Evolutionary conservation across 2,888 invertebrate species (phyloP).

Genomic region (Pollenia griseotomentosa): DNA sequence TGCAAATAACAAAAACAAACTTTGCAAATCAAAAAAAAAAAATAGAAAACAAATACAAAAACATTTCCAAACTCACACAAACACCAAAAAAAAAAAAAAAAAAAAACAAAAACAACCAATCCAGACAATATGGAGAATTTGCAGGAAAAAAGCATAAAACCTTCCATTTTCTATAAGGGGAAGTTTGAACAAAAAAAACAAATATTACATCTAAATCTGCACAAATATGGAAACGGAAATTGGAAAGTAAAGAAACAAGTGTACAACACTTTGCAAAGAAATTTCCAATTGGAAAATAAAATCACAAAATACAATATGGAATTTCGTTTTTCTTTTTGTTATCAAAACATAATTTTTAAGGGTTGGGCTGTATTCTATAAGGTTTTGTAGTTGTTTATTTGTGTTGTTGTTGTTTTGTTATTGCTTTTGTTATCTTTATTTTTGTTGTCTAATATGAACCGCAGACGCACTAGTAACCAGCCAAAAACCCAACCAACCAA

Average conservation of each 20-base stretch:
- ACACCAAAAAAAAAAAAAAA: slow-evolving; percentile 59
- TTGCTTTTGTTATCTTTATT: slow-evolving; percentile 57
- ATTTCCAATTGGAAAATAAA: slow-evolving; percentile 69
- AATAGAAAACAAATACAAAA: slow-evolving; percentile 34
- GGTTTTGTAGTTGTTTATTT: not conserved
- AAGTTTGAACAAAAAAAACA: not conserved
- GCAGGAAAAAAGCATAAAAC: slow-evolving; percentile 25
- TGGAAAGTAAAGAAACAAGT: slow-evolving; percentile 19
- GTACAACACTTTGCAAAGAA: slow-evolving; percentile 35
- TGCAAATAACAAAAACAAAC: slow-evolving; percentile 64
- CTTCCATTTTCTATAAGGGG: slow-evolving; percentile 49
- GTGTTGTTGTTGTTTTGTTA: slow-evolving; percentile 9
- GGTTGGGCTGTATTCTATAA: slow-evolving; percentile 64
- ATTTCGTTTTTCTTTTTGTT: not conserved
- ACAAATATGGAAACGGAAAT: slow-evolving; percentile 67
- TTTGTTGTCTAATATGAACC: slow-evolving; percentile 67
- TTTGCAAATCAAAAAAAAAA: slow-evolving; percentile 11
- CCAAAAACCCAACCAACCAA: slow-evolving; percentile 66
- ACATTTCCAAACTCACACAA: slow-evolving; percentile 32
- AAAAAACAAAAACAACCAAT: slow-evolving; percentile 77
- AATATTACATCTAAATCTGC: slow-evolving; percentile 59
- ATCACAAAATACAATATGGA: slow-evolving; percentile 24
- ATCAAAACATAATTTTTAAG: slow-evolving; percentile 47
- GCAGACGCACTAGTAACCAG: slow-evolving; percentile 72
- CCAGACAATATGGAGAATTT: slow-evolving; percentile 70